A percentile compares a stretch with the other conserved stretches of the same genome.
phyloP scores from a whole-genome alignment of 2,113 vertebrate species.

The Stercorarius parasiticus region DNA sequence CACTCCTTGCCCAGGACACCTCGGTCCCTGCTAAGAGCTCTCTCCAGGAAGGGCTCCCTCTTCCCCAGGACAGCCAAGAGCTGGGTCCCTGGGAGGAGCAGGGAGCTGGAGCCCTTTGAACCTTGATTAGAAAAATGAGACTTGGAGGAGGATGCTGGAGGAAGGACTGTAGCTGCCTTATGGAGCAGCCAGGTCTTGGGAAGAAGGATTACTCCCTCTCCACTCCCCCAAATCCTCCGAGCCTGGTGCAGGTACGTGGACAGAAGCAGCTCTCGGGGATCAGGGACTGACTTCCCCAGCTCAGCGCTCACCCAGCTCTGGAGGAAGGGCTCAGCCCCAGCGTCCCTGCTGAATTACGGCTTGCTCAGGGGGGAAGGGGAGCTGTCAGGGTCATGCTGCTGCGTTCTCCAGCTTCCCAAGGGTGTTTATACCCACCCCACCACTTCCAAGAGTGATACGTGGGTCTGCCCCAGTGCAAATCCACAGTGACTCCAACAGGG shows the following conservation, averaged over 20 bases:
- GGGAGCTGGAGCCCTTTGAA: neutral
- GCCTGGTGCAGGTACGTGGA: neutral
- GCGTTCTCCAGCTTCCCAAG: neutral
- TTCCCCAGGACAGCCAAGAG: neutral
- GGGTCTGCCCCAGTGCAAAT: neutral
- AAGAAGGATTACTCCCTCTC: neutral
- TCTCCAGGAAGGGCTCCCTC: neutral
- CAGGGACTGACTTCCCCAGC: neutral
- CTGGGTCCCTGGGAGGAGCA: neutral
- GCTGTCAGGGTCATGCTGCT: neutral
- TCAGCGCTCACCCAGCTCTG: neutral
- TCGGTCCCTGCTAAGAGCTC: neutral
- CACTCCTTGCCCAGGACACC: neutral
- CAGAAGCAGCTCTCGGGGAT: neutral
- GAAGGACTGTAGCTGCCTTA: neutral
- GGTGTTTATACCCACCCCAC: neutral
- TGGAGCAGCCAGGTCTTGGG: neutral
- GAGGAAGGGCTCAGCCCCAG: neutral
- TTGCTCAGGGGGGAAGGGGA: neutral
- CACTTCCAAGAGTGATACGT: neutral
- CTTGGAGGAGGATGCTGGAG: neutral
- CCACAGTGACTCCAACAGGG: neutral
- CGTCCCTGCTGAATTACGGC: neutral
- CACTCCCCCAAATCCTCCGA: neutral
- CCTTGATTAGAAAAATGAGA: neutral